Base-by-base conservation (phyloP, 2,797 vertebrate species). In the Myripristis murdjan region DNA sequence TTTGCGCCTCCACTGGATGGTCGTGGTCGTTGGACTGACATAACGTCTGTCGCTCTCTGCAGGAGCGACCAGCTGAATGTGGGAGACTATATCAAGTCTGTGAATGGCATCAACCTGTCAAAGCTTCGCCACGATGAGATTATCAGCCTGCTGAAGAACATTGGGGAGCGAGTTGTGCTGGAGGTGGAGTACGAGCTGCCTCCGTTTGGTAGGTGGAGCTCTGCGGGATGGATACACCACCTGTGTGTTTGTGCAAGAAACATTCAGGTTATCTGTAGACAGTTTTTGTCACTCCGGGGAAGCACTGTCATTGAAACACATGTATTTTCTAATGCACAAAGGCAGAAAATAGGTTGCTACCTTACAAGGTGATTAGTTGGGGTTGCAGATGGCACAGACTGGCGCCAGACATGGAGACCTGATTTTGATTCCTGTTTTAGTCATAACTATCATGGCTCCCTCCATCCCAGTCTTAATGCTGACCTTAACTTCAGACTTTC, bases 111-210 rank as follows among this genome's bases (percentile, higher is more conserved):
- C 88, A 98, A 96, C 89, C 86, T 99, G 91, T 96, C 96, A 57
- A 96, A 97, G 90, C 95, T 99, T 58, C 95, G 97, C 23, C 97
- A 99, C 0, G 97, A 98, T 0, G 98, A 99, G 93, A 99, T 99
- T 82, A 98, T 99, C 91, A 97, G 97, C 83, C 91, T 99, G 64
- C 93, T 99, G 91, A 99, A 97, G 91, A 99, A 98, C 4, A 97
- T 98, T 43, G 98, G 98, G 8, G 97, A 98, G 89, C 94, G 97
- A 28, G 98, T 99, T 54, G 95, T 98, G 88, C 95, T 99, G 92
- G 98, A 99, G 87, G 97, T 99, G 51, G 97, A 99, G 88, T 99
- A 99, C 0, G 97, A 99, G 82, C 95, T 99, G 73, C 97, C 97
- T 0, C 95, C 95, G 2, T 94, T 94, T 0, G 96, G 98, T 99